Conservation (phyloP, 2,888 invertebrate species). For the Calameuta filiformis region DNA sequence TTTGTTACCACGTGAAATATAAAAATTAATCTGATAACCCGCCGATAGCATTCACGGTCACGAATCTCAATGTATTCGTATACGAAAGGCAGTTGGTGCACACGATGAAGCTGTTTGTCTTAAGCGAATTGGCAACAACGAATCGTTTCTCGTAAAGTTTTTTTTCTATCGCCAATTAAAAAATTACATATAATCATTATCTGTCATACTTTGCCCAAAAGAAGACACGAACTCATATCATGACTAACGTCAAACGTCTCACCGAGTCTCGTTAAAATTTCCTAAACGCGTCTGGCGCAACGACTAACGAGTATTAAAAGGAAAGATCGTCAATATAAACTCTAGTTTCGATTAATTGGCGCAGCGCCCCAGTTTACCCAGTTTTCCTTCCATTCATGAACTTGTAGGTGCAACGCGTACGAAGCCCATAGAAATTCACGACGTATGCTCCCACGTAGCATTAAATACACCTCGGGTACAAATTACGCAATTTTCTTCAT, state of each 20-base stretch:
- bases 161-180: neutral
- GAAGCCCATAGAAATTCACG: neutral
- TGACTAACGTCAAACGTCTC: neutral
- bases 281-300: neutral
- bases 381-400: neutral
- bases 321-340: neutral
- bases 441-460: neutral
- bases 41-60: neutral
- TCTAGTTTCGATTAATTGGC: neutral
- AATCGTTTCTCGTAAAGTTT: too few species aligned
- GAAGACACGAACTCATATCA: neutral
- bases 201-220: neutral
- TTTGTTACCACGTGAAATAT: neutral
- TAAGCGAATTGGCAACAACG: neutral
- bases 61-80: neutral
- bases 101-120: neutral
- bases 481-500: neutral
- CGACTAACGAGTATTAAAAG: neutral
- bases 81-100: neutral
- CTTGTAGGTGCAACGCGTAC: neutral
- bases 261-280: neutral
- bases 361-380: neutral
- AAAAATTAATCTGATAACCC: neutral
- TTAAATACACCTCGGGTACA: neutral
- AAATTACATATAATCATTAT: neutral